Base-by-base conservation (phyloP, 1,140 invertebrate species). In the Heliconius hermathena region DNA sequence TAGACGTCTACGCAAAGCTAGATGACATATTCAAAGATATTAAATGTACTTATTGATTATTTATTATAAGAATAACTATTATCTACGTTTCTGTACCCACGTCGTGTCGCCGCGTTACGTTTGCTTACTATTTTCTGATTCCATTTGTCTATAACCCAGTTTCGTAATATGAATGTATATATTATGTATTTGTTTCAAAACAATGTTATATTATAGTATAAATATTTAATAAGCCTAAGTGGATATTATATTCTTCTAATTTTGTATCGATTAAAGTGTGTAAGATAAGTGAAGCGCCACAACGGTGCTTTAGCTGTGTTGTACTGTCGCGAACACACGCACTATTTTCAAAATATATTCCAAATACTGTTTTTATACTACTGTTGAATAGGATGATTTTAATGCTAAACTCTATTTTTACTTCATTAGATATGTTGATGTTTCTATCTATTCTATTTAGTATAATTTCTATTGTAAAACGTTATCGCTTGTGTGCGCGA, bases 171-270 rank as follows among this genome's bases (percentile, higher is more conserved):
- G 87, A 85, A 80, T 87, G 79, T 85, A 90, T 89, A 87, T 89
- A 84, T 89, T 92, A 89, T 90, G 87, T 93, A 89, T 93, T 88
- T 90, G 89, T 92, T 90, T 91, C 89, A 89, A 89, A 83, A 88
- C 82, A 84, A 90, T 88, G 85, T 91, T 89, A 91, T 80, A 85
- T 87, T 86, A 90, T 88, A 91, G 87, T 92, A 91, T 89, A 89
- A 89, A 89, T 93, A 91, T 90, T 92, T 89, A 92, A 83, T 94
- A 92, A 93, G 90, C 88, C 89, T 94, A 93, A 94, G 90, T 94
- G 91, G 86, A 92, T 93, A 92, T 87, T 93, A 94, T 94, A 94
- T 94, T 93, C 91, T 94, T 94, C 93, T 94, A 94, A 94, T 94
- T 94, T 94, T 94, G 91, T 94, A 93, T 92, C 76, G 83, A 88